A percentile compares a stretch with the other conserved stretches of the same genome.
Evolutionary conservation across 2,113 vertebrate species (phyloP).

Genomic region (Platichthys flesus): DNA sequence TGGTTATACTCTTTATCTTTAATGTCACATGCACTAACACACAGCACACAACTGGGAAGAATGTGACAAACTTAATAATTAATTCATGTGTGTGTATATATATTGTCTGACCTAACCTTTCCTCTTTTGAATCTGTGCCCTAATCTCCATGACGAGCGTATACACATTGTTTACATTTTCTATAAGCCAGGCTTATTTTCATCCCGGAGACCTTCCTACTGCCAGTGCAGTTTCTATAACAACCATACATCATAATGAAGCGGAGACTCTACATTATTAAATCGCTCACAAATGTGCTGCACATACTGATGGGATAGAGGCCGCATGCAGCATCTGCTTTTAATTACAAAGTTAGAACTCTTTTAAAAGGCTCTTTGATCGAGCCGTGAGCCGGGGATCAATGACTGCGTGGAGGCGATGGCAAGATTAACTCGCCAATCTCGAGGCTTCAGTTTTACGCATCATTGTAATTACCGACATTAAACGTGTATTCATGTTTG

Average conservation of each 20-base stretch:
- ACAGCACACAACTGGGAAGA: neutral
- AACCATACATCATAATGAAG: slow-evolving; percentile 65
- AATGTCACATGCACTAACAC: slow-evolving; percentile 25
- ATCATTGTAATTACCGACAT: slow-evolving; percentile 4
- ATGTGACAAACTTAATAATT: neutral
- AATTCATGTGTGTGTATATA: slow-evolving; percentile 1
- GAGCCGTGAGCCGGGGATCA: slow-evolving; percentile 32
- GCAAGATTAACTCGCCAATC: slow-evolving; percentile 25
- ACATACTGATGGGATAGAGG: slow-evolving; percentile 28
- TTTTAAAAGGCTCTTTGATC: slow-evolving; percentile 44
- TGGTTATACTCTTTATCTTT: slow-evolving; percentile 36
- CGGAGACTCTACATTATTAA: slow-evolving; percentile 59
- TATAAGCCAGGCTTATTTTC: slow-evolving; percentile 34
- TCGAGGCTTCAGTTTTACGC: slow-evolving; percentile 7
- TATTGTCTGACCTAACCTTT: slow-evolving; percentile 4
- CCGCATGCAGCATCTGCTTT: slow-evolving; percentile 49
- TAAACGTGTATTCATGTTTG: neutral
- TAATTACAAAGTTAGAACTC: slow-evolving; percentile 61
- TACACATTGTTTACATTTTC: slow-evolving; percentile 15
- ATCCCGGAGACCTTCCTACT: slow-evolving; percentile 32
- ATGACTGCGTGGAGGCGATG: slow-evolving; percentile 41
- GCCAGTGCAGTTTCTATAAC: slow-evolving; percentile 69
- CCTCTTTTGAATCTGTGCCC: neutral
- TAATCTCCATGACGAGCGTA: slow-evolving; percentile 22
- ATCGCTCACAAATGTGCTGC: slow-evolving; percentile 22